Conservation (phyloP, 2,888 invertebrate genomes). For the Sminthurinus aureus region DNA sequence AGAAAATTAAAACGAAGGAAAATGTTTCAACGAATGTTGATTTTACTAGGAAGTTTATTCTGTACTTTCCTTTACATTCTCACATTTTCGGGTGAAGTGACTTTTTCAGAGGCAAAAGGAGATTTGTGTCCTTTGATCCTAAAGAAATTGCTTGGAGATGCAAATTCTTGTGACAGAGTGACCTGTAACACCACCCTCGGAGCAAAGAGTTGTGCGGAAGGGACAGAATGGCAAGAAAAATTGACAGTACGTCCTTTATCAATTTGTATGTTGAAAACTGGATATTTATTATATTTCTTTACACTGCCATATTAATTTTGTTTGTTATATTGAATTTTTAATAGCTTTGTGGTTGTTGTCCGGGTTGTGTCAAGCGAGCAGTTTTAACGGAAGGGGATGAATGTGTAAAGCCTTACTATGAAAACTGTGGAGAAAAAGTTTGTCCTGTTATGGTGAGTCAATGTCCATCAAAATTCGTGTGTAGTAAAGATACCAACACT, state of each 20-base stretch:
- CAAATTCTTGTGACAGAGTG: conserved; percentile 38
- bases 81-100: neutral
- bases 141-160: conserved; percentile 41
- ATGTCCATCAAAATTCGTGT: conserved; percentile 26
- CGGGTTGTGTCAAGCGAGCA: no score
- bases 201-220: conserved; percentile 43
- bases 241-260: neutral
- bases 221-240: conserved; percentile 42
- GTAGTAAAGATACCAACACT: neutral
- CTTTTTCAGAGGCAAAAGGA: conserved; percentile 15
- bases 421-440: conserved; percentile 27
- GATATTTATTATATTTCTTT: no score
- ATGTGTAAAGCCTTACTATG: conserved; percentile 16
- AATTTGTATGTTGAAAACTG: no score
- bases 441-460: conserved; percentile 31
- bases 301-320: no score
- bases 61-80: neutral
- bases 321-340: neutral
- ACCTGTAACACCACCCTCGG: conserved; percentile 45
- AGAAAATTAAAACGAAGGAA: conserved; percentile 2
- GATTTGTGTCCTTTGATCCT: conserved; percentile 47
- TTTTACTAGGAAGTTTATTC: neutral
- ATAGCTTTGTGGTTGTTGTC: no score
- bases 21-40: conserved; percentile 2
- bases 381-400: neutral